Conservation (phyloP, 2,888 invertebrate genomes). For the Mesochorus sp. region DNA sequence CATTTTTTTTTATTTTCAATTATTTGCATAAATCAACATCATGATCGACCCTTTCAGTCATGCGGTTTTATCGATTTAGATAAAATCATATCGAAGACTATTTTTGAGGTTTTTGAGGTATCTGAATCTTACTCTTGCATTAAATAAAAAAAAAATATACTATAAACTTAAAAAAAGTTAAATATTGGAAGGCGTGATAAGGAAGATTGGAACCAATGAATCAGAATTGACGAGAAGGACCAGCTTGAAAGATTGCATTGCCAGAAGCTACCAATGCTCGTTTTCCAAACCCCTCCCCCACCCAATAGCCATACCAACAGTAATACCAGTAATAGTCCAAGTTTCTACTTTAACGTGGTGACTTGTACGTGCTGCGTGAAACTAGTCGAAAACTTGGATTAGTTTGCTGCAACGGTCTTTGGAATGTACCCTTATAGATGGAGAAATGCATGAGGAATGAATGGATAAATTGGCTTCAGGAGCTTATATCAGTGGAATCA, state of each 20-base stretch:
- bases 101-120: too few relatives aligned
- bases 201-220: too few relatives aligned
- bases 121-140: too few relatives aligned
- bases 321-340: slow-evolving; percentile 52
- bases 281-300: slow-evolving; percentile 1
- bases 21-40: too few relatives aligned
- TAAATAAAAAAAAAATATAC: too few relatives aligned
- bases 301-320: slow-evolving; percentile 29
- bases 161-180: too few relatives aligned
- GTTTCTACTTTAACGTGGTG: slow-evolving; percentile 65
- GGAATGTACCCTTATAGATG: slow-evolving; percentile 60
- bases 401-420: slow-evolving; percentile 68
- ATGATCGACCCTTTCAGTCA: too few relatives aligned
- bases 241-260: slow-evolving; percentile 2
- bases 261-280: slow-evolving; percentile 24
- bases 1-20: too few relatives aligned
- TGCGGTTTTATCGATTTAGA: too few relatives aligned
- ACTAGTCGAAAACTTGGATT: slow-evolving; percentile 74
- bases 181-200: too few relatives aligned
- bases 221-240: too few relatives aligned
- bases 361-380: slow-evolving; percentile 55
- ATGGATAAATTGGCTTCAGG: slow-evolving; percentile 32
- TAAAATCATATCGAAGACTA: too few relatives aligned
- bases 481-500: slow-evolving; percentile 23
- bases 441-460: slow-evolving; percentile 28